Base-by-base conservation (phyloP, 1,140 invertebrate genomes). In the Gryon sp. region DNA sequence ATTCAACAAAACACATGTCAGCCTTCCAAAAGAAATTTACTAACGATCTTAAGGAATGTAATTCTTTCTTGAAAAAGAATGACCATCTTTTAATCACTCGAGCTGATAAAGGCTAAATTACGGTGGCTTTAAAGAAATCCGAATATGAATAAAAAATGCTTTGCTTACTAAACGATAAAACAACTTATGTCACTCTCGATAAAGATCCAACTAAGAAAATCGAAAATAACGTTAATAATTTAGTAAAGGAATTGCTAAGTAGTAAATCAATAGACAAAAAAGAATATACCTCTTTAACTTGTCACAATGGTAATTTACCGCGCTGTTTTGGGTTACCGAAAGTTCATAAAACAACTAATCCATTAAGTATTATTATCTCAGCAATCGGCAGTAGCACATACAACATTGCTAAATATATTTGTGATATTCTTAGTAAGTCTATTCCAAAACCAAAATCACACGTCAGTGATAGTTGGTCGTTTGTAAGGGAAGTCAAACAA, bases 91-190 rank as follows among this genome's bases (percentile, higher is more conserved):
- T 69, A 5, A 28, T 46, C 1, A 69, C 52, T 4, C 12, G 22
- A 12, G 52, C 52, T 38, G 65, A 69, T 40, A 69, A 69, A 57
- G 65, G 52, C 0, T 19, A 69, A 46, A 34, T 32, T 28, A 57
- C 65, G 9, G 50, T 68, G 0, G 15, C 59, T 14, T 34, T 57
- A 22, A n/a, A 46, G 22, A 52, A 1, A 14, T 0, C 1, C 0
- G 18, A 19, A 0, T 50, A 50, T 22, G 4, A 34, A 0, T 3
- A 8, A 6, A 38, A 53, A 15, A 53, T 53, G 50, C 6, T n/a
- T 0, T 1, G 0, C 0, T 16, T 53, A 8, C 14, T 53, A n/a
- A 53, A 12, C 11, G 50, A 53, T n/a, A 8, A 0, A 8, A 20
- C 19, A n/a, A 53, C 50, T 2, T 53, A 53, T 24, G 0, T n/a